Evolutionary conservation across 2,113 vertebrate genomes (phyloP), one percentile per base, ranked within the genome.

Genomic region (Hirundichthys speculiger): DNA sequence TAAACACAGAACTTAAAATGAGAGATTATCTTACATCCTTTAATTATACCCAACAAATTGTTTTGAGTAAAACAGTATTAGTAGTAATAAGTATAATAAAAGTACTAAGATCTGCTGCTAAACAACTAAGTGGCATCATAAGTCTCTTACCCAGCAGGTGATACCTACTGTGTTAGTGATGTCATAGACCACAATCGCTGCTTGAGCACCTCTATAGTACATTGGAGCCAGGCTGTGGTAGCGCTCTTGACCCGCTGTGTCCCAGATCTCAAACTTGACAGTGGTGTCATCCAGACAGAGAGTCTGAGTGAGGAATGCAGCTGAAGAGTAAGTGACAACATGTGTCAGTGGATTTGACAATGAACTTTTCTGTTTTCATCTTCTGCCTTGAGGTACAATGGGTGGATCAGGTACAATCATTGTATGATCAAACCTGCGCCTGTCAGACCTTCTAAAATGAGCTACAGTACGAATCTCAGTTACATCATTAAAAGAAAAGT

Each of bases 201-300:
- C 96, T 84, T 98, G 96, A 0, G 97, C 96, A 0, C 96, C 96
- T 61, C 97, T 91, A 80, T 98, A 98, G 81, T 98, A 98, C 96
- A 98, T 98, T 0, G 97, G 97, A 2, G 97, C 96, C 90, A 98
- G 90, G 86, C 97, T 98, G 94, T 98, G 96, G 88, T 98, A 98
- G 27, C 96, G 93, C 88, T 98, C 97, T 61, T 98, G 96, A 15
- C 97, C 97, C 0, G 97, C 97, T 0, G 97, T 99, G 82, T 98
- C 96, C 97, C 97, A 98, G 77, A 98, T 98, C 79, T 98, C 97
- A 88, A 98, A 98, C 92, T 98, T 98, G 80, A 99, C 96, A 2
- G 97, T 99, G 69, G 96, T 96, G 90, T 98, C 96, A 2, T 98
- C 97, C 92, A 99, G 88, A 74, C 96, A 98, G 81, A 99, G 94